These are phyloP conservation scores for Pseudochaenichthys georgianus DNA, from an alignment of 2,797 vertebrate genomes.

Conservation along the genomic window DNA sequence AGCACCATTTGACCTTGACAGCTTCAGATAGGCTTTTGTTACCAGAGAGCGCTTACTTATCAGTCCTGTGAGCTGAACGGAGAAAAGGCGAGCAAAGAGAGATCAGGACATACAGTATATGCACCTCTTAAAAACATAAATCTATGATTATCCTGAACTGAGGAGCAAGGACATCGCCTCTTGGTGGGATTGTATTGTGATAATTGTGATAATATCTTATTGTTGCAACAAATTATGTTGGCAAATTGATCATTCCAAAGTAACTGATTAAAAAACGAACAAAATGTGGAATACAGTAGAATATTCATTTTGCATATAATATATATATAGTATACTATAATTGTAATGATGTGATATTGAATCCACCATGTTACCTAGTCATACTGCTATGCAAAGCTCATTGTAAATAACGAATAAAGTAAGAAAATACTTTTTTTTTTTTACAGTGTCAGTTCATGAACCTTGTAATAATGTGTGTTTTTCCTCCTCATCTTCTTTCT, in stretches of 20 bases:
- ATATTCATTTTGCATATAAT: not conserved
- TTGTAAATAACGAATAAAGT: not conserved
- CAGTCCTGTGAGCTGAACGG: not conserved
- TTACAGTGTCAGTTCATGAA: slow-evolving; percentile 2
- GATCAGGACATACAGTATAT: not conserved
- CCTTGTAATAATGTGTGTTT: slow-evolving; percentile 10
- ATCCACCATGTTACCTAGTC: not conserved
- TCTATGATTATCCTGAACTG: not conserved
- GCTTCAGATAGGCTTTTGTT: not conserved
- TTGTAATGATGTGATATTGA: not conserved
- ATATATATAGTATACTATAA: too few species aligned
- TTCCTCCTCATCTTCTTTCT: slow-evolving; percentile 30
- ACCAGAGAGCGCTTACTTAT: not conserved
- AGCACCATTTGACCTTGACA: slow-evolving; percentile 21
- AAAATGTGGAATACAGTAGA: not conserved
- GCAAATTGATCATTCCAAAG: not conserved
- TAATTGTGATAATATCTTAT: not conserved
- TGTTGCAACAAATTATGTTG: not conserved
- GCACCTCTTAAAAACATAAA: not conserved
- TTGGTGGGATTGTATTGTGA: not conserved
- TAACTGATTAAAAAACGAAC: not conserved
- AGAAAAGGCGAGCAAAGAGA: not conserved
- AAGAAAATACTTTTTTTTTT: not conserved
- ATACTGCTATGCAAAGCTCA: not conserved
- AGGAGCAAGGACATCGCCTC: not conserved